Percentiles rank a stretch among this genome's conserved stretches.
Conservation (phyloP, 2,888 invertebrate species). For the Sinotaia quadrata region DNA sequence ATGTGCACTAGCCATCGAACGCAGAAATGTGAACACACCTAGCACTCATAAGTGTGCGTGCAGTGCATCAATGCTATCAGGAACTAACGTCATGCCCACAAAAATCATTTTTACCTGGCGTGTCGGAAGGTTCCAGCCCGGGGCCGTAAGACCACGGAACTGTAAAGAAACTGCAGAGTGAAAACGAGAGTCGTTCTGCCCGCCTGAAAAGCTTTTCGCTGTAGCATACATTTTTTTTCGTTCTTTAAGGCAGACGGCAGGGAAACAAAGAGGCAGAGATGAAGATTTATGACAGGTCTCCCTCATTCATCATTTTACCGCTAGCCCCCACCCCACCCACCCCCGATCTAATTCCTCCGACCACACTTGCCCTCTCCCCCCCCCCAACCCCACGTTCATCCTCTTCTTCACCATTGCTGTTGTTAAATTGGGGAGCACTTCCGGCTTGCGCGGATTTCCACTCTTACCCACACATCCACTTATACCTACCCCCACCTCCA, state of each 20-base stretch:
- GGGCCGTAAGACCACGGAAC: background rate
- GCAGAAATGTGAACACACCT: too few species aligned
- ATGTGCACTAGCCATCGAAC: too few species aligned
- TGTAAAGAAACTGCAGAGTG: background rate
- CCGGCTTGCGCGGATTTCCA: too few species aligned
- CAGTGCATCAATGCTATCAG: too few species aligned
- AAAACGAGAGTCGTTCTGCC: constrained; percentile 4
- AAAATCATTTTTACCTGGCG: too few species aligned
- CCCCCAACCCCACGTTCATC: background rate
- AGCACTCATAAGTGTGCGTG: too few species aligned
- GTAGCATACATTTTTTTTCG: constrained; percentile 7
- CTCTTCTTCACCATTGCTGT: background rate
- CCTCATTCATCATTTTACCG: constrained; percentile 10
- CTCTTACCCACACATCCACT: background rate
- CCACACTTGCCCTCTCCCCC: background rate
- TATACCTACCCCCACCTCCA: background rate
- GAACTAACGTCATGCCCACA: too few species aligned
- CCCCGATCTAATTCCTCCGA: too few species aligned
- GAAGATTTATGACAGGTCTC: constrained; percentile 10
- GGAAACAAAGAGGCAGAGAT: constrained; percentile 14
- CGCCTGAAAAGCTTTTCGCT: background rate
- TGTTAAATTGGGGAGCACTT: too few species aligned
- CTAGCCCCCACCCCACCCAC: background rate
- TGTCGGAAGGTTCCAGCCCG: background rate
- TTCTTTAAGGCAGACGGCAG: background rate